Conservation (phyloP, 2,797 vertebrate genomes). For the Gadopsis marmoratus region DNA sequence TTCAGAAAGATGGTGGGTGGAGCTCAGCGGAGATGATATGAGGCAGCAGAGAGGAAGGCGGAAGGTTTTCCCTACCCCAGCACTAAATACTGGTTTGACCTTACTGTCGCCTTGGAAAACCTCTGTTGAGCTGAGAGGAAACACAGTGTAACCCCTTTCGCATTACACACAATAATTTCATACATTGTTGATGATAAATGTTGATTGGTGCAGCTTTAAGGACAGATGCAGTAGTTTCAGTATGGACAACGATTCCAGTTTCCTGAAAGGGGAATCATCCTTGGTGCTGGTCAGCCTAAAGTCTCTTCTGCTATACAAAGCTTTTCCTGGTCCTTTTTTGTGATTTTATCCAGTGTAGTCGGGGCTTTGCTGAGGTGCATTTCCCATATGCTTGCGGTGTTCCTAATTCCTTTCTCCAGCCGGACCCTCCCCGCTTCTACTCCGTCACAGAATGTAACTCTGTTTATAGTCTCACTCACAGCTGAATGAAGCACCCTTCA, state of each 20-base stretch:
- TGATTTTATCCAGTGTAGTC: background rate
- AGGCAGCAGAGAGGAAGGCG: no score
- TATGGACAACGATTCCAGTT: background rate
- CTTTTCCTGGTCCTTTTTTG: background rate
- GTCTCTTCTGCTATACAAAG: background rate
- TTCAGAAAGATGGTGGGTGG: no score
- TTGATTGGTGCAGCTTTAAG: background rate
- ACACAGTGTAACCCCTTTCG: background rate
- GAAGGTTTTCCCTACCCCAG: no score
- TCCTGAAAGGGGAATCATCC: background rate
- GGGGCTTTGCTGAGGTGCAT: background rate
- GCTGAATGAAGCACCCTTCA: no score
- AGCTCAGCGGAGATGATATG: no score
- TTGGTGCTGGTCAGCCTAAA: background rate
- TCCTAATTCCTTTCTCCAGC: background rate
- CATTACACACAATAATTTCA: background rate
- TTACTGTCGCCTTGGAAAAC: no score
- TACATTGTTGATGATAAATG: background rate
- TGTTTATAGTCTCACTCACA: no score
- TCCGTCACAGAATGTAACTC: no score
- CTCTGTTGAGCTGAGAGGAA: slow-evolving; percentile 3
- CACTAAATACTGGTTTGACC: background rate
- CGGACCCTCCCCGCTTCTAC: no score
- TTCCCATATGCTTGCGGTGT: background rate
- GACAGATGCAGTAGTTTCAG: background rate